Conservation (phyloP, 1,140 invertebrate species). For the Pseudomyrmex sp. region DNA sequence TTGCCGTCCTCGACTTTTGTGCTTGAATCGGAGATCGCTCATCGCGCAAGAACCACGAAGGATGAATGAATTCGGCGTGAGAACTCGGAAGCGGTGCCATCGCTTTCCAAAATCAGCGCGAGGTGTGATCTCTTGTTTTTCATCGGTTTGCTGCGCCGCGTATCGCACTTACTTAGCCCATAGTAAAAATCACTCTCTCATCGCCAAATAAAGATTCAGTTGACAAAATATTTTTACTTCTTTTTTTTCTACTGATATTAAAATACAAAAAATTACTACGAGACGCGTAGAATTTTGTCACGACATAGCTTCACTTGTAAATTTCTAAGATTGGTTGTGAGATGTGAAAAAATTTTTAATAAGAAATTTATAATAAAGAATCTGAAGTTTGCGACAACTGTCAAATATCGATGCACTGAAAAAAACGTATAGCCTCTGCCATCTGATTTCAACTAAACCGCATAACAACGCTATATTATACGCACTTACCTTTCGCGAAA, state of each 20-base stretch:
- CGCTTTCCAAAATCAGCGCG: conserved; percentile 45
- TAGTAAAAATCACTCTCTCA: conserved; percentile 3
- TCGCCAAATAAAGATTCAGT: neutral
- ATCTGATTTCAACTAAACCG: neutral
- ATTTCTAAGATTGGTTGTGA: conserved; percentile 1
- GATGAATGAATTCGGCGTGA: conserved; percentile 67
- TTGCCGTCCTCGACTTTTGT: conserved; percentile 77
- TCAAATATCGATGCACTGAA: conserved; percentile 9
- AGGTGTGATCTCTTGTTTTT: neutral
- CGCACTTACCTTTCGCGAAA: too few species aligned
- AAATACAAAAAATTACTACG: neutral
- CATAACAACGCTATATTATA: too few species aligned
- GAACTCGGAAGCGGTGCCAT: conserved; percentile 75
- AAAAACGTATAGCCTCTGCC: neutral
- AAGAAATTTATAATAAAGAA: too few species aligned
- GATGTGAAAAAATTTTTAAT: neutral
- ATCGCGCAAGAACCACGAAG: conserved; percentile 75
- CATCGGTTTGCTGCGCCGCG: too few species aligned
- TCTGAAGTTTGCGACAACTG: neutral
- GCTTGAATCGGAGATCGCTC: conserved; percentile 73
- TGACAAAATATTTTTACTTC: neutral
- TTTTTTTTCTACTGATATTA: neutral
- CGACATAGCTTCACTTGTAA: conserved; percentile 11
- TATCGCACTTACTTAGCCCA: conserved; percentile 21
- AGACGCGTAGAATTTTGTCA: neutral